Percentiles rank a stretch among this genome's conserved stretches.
These are phyloP conservation scores for Austrolebias charrua DNA, from an alignment of 2,797 vertebrate genomes.

Conservation along the genomic window DNA sequence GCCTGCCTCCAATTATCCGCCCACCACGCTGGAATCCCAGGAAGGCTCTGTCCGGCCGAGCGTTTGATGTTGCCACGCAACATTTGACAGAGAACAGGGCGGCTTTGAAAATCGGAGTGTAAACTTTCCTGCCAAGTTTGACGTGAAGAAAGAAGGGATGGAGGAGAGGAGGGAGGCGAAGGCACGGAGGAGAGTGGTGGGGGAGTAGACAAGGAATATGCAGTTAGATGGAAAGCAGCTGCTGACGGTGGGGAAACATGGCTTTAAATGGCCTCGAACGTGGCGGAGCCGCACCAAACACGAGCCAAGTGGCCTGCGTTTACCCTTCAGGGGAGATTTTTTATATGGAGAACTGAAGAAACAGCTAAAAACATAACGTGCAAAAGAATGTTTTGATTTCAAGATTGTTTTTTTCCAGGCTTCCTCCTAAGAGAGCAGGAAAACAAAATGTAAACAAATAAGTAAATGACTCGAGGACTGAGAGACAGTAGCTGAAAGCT, in stretches of 20 bases:
- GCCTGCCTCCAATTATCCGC: constrained; percentile 81
- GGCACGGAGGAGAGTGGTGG: constrained; percentile 11
- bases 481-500: no score
- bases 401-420: background rate
- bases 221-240: constrained; percentile 80
- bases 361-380: constrained; percentile 12
- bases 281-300: constrained; percentile 48
- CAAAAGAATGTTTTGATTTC: background rate
- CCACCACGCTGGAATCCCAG: constrained; percentile 78
- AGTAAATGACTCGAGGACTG: no score
- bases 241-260: constrained; percentile 70
- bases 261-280: constrained; percentile 77
- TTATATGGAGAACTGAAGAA: constrained; percentile 12
- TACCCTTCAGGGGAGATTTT: constrained; percentile 25
- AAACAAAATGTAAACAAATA: no score
- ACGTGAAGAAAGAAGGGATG: constrained; percentile 68
- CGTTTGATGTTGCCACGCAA: constrained; percentile 81
- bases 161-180: constrained; percentile 28
- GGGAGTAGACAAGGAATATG: constrained; percentile 64
- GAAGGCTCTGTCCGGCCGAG: constrained; percentile 76
- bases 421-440: background rate
- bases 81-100: constrained; percentile 80
- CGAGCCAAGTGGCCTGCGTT: constrained; percentile 60
- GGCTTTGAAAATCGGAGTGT: constrained; percentile 77
- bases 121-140: constrained; percentile 77